Evolutionary conservation across 2,797 vertebrate species (phyloP).

Genomic region (Pseudochirops corinnae): DNA sequence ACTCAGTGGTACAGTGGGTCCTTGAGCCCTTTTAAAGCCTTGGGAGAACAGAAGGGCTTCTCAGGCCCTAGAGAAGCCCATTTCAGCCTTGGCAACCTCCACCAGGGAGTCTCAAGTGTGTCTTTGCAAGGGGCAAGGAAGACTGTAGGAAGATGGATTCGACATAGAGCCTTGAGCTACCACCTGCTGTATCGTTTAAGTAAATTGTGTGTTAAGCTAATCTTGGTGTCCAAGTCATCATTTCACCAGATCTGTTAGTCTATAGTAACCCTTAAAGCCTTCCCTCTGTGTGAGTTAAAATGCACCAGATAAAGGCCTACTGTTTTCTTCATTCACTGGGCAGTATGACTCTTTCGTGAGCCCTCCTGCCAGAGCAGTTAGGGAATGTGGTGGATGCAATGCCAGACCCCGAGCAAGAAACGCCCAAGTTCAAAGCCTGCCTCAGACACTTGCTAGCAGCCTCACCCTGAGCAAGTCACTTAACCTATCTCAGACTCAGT

Average conservation of each 20-base stretch:
- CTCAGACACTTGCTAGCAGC: neutral
- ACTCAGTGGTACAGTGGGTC: neutral
- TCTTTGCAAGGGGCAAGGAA: neutral
- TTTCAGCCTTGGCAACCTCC: neutral
- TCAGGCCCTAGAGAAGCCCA: neutral
- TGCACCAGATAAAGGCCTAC: neutral
- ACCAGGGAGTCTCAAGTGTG: neutral
- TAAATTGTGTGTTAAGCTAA: neutral
- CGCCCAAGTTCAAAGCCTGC: neutral
- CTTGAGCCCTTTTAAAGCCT: neutral
- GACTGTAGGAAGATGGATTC: neutral
- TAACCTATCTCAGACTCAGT: neutral
- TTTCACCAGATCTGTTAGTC: neutral
- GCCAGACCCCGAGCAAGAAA: neutral
- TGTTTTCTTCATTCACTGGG: neutral
- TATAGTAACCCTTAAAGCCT: neutral
- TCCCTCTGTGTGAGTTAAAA: neutral
- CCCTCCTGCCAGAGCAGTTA: neutral
- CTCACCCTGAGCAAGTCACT: neutral
- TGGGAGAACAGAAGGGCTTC: neutral
- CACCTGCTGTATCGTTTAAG: neutral
- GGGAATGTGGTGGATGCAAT: neutral
- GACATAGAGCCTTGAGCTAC: neutral
- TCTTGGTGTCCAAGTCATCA: neutral
- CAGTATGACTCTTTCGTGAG: neutral